These are phyloP conservation scores for Tragelaphus strepsiceros DNA, from an alignment of 2,113 vertebrate species.

Conservation along the genomic window DNA sequence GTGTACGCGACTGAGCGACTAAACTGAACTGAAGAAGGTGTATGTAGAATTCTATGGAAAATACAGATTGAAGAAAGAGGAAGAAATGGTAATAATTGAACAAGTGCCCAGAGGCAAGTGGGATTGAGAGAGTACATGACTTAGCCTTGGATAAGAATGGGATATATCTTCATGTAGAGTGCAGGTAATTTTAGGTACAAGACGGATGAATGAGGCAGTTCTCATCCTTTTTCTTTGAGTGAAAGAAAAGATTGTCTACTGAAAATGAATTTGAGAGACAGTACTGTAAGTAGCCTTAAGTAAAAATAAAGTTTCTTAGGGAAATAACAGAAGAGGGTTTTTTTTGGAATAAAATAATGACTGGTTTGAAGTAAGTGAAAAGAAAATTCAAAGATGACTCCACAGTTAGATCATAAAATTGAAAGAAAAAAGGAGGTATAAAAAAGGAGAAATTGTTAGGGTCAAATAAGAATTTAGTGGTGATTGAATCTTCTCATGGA, in stretches of 20 bases:
- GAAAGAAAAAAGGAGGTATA: neutral
- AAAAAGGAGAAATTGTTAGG: neutral
- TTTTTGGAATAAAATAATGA: constrained; percentile 1
- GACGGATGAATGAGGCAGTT: neutral
- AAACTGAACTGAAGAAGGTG: neutral
- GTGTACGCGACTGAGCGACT: neutral
- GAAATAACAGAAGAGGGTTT: neutral
- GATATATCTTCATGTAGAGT: neutral
- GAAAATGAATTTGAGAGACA: neutral
- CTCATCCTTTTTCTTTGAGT: neutral
- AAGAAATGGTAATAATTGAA: neutral
- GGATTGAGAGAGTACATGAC: neutral
- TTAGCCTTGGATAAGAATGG: neutral
- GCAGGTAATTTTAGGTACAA: neutral
- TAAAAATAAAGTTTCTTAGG: neutral
- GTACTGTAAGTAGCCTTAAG: neutral
- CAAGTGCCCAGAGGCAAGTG: neutral
- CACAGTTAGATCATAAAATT: neutral
- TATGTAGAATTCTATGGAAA: neutral
- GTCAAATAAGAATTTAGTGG: neutral
- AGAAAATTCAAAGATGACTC: neutral
- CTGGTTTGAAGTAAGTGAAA: neutral
- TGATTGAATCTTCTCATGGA: neutral
- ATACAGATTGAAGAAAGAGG: neutral
- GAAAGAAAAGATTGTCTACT: neutral